Conservation (phyloP, 2,113 vertebrate genomes). For the Seriola quinqueradiata region DNA sequence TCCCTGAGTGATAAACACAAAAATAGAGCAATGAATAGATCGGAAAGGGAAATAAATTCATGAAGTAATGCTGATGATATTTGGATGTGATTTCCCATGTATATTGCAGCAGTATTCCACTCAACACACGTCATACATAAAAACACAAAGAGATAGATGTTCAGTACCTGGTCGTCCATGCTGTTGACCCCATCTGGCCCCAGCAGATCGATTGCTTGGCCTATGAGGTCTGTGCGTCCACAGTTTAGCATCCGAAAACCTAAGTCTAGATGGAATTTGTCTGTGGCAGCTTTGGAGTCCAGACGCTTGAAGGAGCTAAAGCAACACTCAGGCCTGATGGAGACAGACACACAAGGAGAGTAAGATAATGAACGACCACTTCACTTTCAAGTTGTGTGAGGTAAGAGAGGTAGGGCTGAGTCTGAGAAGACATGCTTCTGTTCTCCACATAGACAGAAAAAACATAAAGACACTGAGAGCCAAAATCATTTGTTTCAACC, state of each 20-base stretch:
- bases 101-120: slow-evolving; percentile 7
- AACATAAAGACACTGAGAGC: neutral
- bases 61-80: neutral
- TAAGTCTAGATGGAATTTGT: slow-evolving; percentile 95
- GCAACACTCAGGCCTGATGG: slow-evolving; percentile 93
- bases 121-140: neutral
- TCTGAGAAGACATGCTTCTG: neutral
- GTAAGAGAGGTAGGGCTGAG: too few relatives aligned
- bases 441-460: neutral
- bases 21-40: neutral
- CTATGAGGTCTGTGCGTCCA: slow-evolving; percentile 95
- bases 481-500: neutral
- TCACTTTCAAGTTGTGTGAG: neutral
- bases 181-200: slow-evolving; percentile 95
- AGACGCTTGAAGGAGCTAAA: slow-evolving; percentile 96
- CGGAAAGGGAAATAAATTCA: slow-evolving; percentile 17
- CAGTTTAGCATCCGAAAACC: slow-evolving; percentile 99
- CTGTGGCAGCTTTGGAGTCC: slow-evolving; percentile 94
- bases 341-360: slow-evolving; percentile 1
- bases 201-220: slow-evolving; percentile 92
- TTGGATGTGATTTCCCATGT: neutral
- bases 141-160: neutral
- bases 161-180: slow-evolving; percentile 95
- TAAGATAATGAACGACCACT: neutral
- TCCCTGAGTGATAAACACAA: slow-evolving; percentile 81